Conservation (phyloP, 2,888 invertebrate genomes). For the Dryomyza anilis region DNA sequence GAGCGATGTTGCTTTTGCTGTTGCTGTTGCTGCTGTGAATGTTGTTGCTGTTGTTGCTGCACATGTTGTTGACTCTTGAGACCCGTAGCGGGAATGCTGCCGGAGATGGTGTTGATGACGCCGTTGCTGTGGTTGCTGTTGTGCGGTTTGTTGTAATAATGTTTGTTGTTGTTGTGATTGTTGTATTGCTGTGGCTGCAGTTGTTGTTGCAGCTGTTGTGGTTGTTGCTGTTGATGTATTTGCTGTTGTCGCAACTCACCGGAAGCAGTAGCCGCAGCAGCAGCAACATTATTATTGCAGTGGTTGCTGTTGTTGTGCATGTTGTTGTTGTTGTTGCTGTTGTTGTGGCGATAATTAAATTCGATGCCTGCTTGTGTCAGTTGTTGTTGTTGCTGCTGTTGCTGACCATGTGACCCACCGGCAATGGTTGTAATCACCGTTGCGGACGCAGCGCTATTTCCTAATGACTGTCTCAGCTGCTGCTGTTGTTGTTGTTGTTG, state of each 20-base stretch:
- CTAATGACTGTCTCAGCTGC: slow-evolving; percentile 25
- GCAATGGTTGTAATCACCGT: not conserved
- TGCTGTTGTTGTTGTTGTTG: slow-evolving; percentile 31
- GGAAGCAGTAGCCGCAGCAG: not conserved
- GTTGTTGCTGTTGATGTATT: slow-evolving; percentile 26
- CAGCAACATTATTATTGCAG: not conserved
- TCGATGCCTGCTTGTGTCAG: not conserved
- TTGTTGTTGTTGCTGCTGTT: slow-evolving; percentile 3
- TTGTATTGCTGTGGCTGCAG: slow-evolving; percentile 7
- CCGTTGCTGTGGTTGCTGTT: slow-evolving; percentile 31
- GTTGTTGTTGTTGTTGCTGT: slow-evolving; percentile 24
- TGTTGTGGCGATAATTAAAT: slow-evolving; percentile 11
- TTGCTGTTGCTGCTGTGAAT: not conserved
- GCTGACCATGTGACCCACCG: slow-evolving; percentile 1
- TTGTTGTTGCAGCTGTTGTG: slow-evolving; percentile 30
- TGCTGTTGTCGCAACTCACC: slow-evolving; percentile 26
- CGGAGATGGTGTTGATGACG: slow-evolving; percentile 56
- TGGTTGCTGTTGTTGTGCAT: slow-evolving; percentile 1
- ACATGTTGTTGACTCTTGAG: slow-evolving; percentile 21
- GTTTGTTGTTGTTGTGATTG: slow-evolving; percentile 19
- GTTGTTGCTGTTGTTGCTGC: slow-evolving; percentile 23
- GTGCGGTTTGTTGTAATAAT: slow-evolving; percentile 15
- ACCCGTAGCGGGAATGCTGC: slow-evolving; percentile 51
- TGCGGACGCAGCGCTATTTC: slow-evolving; percentile 1
- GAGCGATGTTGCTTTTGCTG: slow-evolving; percentile 26